A percentile compares a stretch with the other conserved stretches of the same genome.
Conservation (phyloP, 2,113 vertebrate species). For the Catharus bicknelli region DNA sequence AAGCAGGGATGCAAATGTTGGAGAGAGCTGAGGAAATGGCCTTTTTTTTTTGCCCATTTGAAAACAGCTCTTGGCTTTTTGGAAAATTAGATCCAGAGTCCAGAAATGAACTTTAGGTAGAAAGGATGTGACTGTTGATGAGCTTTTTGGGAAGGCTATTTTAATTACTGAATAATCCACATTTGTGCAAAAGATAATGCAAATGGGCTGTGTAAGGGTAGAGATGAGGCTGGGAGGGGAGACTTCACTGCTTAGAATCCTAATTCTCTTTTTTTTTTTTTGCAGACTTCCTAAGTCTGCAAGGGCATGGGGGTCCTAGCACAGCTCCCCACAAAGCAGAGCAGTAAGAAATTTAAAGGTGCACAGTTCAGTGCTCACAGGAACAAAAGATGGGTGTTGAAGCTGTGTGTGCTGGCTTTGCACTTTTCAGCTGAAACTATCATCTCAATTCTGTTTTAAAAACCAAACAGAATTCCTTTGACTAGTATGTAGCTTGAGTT, state of each 20-base stretch:
- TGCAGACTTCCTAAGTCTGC: background rate
- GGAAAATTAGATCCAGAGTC: background rate
- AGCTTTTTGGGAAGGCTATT: background rate
- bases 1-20: background rate
- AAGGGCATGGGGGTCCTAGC: background rate
- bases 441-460: background rate
- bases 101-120: background rate
- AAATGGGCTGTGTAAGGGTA: background rate
- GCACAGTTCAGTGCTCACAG: background rate
- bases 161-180: background rate
- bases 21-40: background rate
- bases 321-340: background rate
- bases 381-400: background rate
- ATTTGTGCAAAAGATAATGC: background rate
- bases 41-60: background rate
- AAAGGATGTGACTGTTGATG: background rate
- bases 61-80: background rate
- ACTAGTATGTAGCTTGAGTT: background rate
- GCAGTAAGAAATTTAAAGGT: background rate
- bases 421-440: background rate
- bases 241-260: background rate
- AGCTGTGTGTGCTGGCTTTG: background rate
- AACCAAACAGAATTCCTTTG: slow-evolving; percentile 1
- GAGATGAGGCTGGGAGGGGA: background rate
- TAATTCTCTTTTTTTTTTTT: background rate